Conservation (phyloP, 1,140 invertebrate genomes). For the Arctopsyche grandis region DNA sequence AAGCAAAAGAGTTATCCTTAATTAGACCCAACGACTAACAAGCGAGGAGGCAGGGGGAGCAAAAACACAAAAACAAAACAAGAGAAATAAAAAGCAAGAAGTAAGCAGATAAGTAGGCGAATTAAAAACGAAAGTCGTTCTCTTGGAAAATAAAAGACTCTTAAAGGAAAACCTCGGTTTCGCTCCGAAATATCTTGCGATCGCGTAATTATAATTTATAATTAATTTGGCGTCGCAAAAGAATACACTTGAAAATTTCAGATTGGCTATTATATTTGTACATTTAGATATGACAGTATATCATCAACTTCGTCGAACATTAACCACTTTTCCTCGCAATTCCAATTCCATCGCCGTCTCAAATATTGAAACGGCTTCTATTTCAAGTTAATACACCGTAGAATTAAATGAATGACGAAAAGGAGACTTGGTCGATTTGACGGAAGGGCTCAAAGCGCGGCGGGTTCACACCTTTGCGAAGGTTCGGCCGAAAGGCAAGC, state of each 20-base stretch:
- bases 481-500: not conserved
- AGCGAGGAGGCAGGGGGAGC: not conserved
- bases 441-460: not conserved
- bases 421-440: not conserved
- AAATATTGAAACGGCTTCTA: too few relatives aligned
- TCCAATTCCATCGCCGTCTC: too few relatives aligned
- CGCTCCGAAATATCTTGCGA: not conserved
- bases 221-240: not conserved
- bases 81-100: constrained; percentile 19
- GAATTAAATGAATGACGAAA: too few relatives aligned
- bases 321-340: too few relatives aligned
- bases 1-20: constrained; percentile 14
- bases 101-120: constrained; percentile 25
- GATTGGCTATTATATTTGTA: too few relatives aligned
- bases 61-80: not conserved
- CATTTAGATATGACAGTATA: too few relatives aligned
- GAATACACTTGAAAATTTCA: too few relatives aligned
- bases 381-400: too few relatives aligned
- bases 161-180: not conserved
- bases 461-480: not conserved
- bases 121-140: constrained; percentile 23
- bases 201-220: constrained; percentile 24
- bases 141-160: not conserved
- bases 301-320: too few relatives aligned
- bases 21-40: constrained; percentile 22